Evolutionary conservation across 1,140 invertebrate species (phyloP), one percentile per base, ranked within the genome.

Genomic region (Drosophila nasuta): DNA sequence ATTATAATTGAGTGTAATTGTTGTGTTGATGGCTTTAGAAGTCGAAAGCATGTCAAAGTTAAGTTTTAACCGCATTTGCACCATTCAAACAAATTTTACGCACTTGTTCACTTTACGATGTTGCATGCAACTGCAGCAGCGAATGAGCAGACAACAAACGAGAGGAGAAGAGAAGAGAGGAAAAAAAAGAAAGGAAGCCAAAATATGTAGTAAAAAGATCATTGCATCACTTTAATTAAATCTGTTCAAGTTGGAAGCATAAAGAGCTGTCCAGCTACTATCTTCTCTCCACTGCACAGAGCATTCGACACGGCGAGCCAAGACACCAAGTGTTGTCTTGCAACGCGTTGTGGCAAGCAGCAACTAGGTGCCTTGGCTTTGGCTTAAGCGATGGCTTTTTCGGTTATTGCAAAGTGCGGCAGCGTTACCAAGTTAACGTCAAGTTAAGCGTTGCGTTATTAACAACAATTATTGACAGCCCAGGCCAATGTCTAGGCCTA

Each of bases 391-490:
- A 20, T 20, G 20, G 20, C 20, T 20, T 20, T 20, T 20, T 20
- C 20, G 20, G 20, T 20, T 20, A 20, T 20, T 20, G 35, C 35
- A 7, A 64, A 75, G 49, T 71, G 49, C 62, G 57, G 66, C 72
- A 75, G 76, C 56, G 60, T 80, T 77, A 38, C 49, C 62, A 43
- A 73, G 56, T 67, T 73, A 73, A 77, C 69, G 75, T 77, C 56
- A 75, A 65, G 67, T 69, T 86, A 64, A 74, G 70, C 64, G 78
- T 77, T 57, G 65, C 59, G 67, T 75, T 56, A 71, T 85, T 80
- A 83, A 77, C 74, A 73, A 71, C 79, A 79, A 76, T 77, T 79
- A 79, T 76, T 69, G 80, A 72, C 80, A 75, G 75, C 56, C 64
- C 60, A n/a, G 45, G 60, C 58, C 15, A 54, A 13, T 35, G 59